Percentiles rank a stretch among this genome's conserved stretches.
Conservation (phyloP, 2,797 vertebrate genomes). For the Peromyscus eremicus region DNA sequence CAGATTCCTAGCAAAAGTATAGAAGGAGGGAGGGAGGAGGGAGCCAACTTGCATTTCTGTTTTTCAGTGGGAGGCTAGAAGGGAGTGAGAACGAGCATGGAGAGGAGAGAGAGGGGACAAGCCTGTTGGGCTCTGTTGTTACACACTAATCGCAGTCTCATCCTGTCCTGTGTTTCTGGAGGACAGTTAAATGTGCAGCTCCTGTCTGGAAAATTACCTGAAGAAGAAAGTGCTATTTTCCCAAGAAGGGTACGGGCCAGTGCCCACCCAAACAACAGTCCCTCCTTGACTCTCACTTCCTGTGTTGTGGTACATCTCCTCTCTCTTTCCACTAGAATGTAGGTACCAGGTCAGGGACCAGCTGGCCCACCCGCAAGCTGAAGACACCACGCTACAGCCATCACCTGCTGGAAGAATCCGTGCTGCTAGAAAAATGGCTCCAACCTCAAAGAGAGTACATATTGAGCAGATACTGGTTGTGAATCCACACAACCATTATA, state of each 20-base stretch:
- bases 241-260: neutral
- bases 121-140: neutral
- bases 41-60: neutral
- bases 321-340: neutral
- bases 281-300: fast-evolving
- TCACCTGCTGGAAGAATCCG: neutral
- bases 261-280: neutral
- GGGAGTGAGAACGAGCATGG: too few species aligned
- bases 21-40: neutral
- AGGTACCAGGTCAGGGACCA: neutral
- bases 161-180: neutral
- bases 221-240: neutral
- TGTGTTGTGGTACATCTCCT: neutral
- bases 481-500: neutral
- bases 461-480: neutral
- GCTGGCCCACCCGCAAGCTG: neutral
- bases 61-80: neutral
- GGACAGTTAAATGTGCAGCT: neutral
- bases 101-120: neutral
- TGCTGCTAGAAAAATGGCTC: neutral
- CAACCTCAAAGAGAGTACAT: neutral
- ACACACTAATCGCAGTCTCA: neutral
- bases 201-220: neutral
- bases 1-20: neutral
- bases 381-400: neutral